These are phyloP conservation scores for Campoletis raptor DNA, from an alignment of 2,888 invertebrate genomes.

Conservation along the genomic window DNA sequence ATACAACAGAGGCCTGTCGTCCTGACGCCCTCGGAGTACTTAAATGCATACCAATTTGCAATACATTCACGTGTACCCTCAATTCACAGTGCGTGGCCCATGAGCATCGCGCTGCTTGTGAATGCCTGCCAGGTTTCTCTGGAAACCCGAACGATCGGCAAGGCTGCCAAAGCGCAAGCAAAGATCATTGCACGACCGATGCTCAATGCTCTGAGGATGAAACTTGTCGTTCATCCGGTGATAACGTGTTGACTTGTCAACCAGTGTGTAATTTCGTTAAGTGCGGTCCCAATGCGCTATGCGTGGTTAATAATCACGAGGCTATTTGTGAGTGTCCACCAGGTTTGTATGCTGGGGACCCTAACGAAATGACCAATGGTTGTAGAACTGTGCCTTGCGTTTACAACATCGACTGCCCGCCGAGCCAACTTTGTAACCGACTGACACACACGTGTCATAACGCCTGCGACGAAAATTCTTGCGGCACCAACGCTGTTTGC, in stretches of 20 bases:
- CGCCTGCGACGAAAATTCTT: conserved; percentile 93
- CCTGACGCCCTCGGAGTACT: conserved; percentile 94
- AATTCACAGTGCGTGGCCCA: conserved; percentile 93
- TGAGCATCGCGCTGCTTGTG: conserved; percentile 92
- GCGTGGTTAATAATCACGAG: conserved; percentile 95
- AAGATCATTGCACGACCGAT: conserved; percentile 92
- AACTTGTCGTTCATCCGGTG: conserved; percentile 88
- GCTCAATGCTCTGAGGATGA: conserved; percentile 94
- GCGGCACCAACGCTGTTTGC: conserved; percentile 95
- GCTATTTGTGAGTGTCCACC: conserved; percentile 96
- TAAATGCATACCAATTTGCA: conserved; percentile 92
- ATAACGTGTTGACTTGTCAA: conserved; percentile 89
- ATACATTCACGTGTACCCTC: conserved; percentile 92
- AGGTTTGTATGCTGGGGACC: conserved; percentile 94
- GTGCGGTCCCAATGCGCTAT: conserved; percentile 95
- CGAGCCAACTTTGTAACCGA: conserved; percentile 92
- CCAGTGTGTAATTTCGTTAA: conserved; percentile 91
- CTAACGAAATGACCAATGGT: conserved; percentile 90
- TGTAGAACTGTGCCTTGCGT: conserved; percentile 94
- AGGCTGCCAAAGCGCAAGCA: conserved; percentile 91
- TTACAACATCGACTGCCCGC: conserved; percentile 93
- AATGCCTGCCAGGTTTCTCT: conserved; percentile 92
- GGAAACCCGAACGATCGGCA: conserved; percentile 96
- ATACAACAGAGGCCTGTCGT: conserved; percentile 89
- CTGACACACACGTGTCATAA: conserved; percentile 93